phyloP scores from a whole-genome alignment of 2,113 vertebrate species.

The Circaetus gallicus region DNA sequence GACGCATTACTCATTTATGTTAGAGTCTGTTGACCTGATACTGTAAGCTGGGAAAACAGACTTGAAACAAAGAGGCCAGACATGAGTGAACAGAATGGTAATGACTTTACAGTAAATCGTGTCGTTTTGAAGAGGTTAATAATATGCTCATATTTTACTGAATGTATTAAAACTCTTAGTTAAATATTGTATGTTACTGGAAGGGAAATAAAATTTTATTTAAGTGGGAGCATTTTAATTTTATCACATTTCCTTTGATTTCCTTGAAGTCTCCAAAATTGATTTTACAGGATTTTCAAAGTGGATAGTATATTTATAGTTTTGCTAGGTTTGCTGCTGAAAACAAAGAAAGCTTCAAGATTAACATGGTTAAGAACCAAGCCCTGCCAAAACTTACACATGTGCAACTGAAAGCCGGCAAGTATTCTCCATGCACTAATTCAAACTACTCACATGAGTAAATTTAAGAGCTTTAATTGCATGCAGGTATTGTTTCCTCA shows the following conservation, averaged over 20 bases:
- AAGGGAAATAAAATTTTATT: constrained; percentile 60
- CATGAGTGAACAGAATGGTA: constrained; percentile 46
- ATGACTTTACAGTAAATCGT: constrained; percentile 60
- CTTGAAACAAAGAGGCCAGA: constrained; percentile 67
- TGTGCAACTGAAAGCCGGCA: constrained; percentile 12
- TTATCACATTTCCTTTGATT: constrained; percentile 60
- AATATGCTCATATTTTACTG: constrained; percentile 44
- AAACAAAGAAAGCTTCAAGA: constrained; percentile 32
- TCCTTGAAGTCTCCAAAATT: constrained; percentile 48
- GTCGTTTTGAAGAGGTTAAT: constrained; percentile 55
- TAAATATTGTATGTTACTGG: constrained; percentile 64
- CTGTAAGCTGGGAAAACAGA: constrained; percentile 65
- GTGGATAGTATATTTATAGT: not conserved
- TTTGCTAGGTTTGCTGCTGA: constrained; percentile 17
- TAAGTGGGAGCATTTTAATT: constrained; percentile 55
- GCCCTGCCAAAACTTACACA: constrained; percentile 39
- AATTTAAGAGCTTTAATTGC: constrained; percentile 57
- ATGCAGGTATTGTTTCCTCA: constrained; percentile 54
- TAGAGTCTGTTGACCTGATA: constrained; percentile 68
- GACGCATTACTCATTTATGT: constrained; percentile 61
- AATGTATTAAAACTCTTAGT: constrained; percentile 50
- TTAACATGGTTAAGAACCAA: constrained; percentile 5
- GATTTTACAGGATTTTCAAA: constrained; percentile 58
- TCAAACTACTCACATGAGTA: not conserved
- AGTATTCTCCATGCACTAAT: constrained; percentile 28